Conservation (phyloP, 2,797 vertebrate species). For the Callimico goeldii region DNA sequence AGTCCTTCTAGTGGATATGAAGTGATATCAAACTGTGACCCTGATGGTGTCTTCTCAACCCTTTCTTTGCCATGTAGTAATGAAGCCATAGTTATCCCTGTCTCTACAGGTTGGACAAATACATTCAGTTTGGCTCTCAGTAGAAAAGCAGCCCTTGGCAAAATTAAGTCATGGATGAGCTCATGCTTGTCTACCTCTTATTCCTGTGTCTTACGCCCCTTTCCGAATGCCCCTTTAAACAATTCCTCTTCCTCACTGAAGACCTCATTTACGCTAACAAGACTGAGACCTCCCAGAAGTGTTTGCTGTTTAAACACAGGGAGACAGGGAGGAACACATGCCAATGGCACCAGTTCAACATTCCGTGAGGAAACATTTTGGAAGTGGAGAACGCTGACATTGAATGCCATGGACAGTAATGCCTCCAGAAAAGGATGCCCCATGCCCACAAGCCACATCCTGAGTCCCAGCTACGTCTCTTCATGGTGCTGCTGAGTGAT, state of each 20-base stretch:
- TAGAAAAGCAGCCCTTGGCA: neutral
- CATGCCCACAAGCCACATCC: neutral
- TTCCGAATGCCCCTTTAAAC: neutral
- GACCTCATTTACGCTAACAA: neutral
- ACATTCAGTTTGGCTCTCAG: neutral
- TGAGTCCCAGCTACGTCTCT: neutral
- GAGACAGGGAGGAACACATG: neutral
- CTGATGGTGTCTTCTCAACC: neutral
- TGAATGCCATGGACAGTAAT: neutral
- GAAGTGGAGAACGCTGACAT: neutral
- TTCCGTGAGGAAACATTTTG: neutral
- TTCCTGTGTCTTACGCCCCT: neutral
- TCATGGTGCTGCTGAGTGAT: neutral
- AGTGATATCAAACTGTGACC: neutral
- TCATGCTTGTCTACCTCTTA: neutral
- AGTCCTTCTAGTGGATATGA: neutral
- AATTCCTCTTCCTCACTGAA: neutral
- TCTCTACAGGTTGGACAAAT: neutral
- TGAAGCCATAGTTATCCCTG: neutral
- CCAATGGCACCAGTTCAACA: neutral
- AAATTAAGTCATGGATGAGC: neutral
- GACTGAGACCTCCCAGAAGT: neutral
- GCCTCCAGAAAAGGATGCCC: rapidly evolving
- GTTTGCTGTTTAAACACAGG: neutral
- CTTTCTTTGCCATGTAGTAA: neutral